These are phyloP conservation scores for Drosophila prolongata DNA, from an alignment of 2,888 invertebrate species.

Conservation along the genomic window DNA sequence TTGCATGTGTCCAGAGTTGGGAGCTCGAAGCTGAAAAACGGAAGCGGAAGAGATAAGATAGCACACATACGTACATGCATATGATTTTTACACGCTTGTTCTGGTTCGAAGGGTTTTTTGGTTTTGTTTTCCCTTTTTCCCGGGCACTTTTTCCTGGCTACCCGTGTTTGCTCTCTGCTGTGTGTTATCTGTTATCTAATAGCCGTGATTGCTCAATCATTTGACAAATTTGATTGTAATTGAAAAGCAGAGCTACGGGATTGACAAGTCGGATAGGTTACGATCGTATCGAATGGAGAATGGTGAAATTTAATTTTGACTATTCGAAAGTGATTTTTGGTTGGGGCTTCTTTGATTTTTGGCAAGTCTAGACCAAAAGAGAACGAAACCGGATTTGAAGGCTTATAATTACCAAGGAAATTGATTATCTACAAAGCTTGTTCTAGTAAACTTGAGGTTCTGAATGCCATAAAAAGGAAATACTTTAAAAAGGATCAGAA, in stretches of 20 bases:
- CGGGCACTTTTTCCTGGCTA: constrained; percentile 12
- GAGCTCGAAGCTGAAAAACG: constrained; percentile 35
- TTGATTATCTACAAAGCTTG: no score
- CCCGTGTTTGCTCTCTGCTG: constrained; percentile 60
- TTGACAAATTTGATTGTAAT: constrained; percentile 66
- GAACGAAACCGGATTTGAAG: background rate
- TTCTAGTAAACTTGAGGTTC: no score
- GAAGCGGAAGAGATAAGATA: constrained; percentile 63
- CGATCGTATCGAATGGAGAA: constrained; percentile 19
- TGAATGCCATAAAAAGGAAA: no score
- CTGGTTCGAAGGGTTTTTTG: constrained; percentile 16
- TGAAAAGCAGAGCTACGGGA: constrained; percentile 56
- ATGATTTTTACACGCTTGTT: constrained; percentile 37
- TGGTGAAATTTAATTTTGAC: constrained; percentile 12
- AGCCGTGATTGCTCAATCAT: constrained; percentile 71
- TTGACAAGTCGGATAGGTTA: constrained; percentile 30
- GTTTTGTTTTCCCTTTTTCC: constrained; percentile 30
- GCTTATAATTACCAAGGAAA: background rate
- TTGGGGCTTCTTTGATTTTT: background rate
- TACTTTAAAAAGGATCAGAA: no score
- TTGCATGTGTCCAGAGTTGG: constrained; percentile 45
- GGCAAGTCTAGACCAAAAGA: no score
- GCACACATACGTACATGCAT: constrained; percentile 49
- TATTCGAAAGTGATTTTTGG: constrained; percentile 2
- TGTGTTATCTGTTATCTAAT: constrained; percentile 73